Conservation (phyloP, 2,797 vertebrate genomes). For the Tiaroga cobitis region DNA sequence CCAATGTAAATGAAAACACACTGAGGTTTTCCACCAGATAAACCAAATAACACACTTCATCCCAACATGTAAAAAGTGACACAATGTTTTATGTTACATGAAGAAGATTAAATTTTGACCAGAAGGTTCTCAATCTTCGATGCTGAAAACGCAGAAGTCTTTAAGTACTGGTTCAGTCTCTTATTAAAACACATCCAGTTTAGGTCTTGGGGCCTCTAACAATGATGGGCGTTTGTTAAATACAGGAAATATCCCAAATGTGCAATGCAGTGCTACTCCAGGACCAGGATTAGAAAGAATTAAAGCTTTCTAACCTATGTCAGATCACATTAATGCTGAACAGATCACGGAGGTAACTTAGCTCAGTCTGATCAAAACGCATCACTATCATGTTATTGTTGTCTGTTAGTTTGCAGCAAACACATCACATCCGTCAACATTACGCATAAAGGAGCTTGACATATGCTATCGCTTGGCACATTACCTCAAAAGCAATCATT, state of each 20-base stretch:
- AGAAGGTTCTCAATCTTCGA: neutral
- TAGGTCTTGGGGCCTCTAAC: neutral
- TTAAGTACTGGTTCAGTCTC: neutral
- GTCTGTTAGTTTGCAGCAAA: constrained; percentile 12
- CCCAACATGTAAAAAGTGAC: neutral
- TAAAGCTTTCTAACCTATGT: constrained; percentile 6
- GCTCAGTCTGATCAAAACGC: neutral
- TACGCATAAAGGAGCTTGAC: neutral
- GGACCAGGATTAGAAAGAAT: neutral
- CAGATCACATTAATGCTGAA: neutral
- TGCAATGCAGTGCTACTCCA: neutral
- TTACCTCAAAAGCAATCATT: neutral
- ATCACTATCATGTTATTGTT: neutral
- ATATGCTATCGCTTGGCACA: neutral
- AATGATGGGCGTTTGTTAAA: neutral
- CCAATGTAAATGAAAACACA: neutral
- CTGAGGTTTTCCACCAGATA: neutral
- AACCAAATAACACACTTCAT: neutral
- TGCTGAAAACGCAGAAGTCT: neutral
- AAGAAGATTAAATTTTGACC: neutral
- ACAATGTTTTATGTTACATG: neutral
- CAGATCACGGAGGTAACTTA: neutral
- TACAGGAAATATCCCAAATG: neutral
- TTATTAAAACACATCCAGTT: neutral
- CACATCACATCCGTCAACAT: neutral